Percentiles rank a stretch among this genome's conserved stretches.
phyloP scores from a whole-genome alignment of 2,797 vertebrate species.

The Micrastur ruficollis region DNA sequence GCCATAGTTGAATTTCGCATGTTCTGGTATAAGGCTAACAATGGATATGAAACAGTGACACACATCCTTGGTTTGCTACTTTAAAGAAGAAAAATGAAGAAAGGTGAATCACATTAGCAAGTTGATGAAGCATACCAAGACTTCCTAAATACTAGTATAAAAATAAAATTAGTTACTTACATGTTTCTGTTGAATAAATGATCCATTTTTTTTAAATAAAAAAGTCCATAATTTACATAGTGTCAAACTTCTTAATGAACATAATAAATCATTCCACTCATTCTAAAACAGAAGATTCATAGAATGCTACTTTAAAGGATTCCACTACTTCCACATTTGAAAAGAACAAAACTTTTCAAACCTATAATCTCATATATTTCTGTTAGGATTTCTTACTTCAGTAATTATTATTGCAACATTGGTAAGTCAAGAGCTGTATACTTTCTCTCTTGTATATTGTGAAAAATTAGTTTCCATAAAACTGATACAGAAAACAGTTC shows the following conservation, averaged over 20 bases:
- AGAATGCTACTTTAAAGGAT: background rate
- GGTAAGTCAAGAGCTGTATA: background rate
- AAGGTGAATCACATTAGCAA: background rate
- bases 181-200: background rate
- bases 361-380: background rate
- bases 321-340: background rate
- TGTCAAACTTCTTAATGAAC: background rate
- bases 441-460: background rate
- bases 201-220: background rate
- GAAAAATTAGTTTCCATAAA: background rate
- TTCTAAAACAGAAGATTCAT: background rate
- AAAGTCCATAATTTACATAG: background rate
- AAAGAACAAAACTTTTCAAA: background rate
- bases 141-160: background rate
- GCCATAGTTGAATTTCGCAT: conserved; percentile 21
- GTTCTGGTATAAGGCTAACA: background rate
- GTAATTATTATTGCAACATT: background rate
- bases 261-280: background rate
- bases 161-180: background rate
- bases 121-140: background rate
- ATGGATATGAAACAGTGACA: background rate
- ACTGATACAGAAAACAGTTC: background rate
- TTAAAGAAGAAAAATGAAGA: background rate
- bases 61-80: background rate
- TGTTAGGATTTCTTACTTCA: background rate